Evolutionary conservation across 2,888 invertebrate genomes (phyloP), one percentile per base, ranked within the genome.

Genomic region (Falcaria lacertinaria): DNA sequence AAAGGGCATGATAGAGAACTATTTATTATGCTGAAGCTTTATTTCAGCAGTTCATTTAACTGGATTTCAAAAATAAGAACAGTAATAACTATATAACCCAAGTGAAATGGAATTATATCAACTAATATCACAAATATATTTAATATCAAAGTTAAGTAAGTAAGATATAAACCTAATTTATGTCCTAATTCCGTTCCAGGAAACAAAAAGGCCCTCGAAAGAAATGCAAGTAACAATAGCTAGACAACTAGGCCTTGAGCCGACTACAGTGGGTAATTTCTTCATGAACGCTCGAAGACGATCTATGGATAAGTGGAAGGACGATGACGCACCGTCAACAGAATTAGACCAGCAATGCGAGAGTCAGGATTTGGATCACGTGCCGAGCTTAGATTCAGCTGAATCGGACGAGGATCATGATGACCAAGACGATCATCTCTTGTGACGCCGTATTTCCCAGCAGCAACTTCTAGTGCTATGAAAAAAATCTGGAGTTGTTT

Each of bases 161-260:
- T 17, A 22, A 39, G 11, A 34, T 35, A 15, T 15, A 34, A 13
- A 33, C 32, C 38, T 41, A 33, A 32, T 19, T 34, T 36, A 22
- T 16, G 33, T 8, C 16, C 17, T 40, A 40, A 40, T 2, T 33
- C 2, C 17, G 37, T 89, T 90, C 11, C 90, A 97, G 97, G 99
- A 99, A 92, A 99, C 99, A 50, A 99, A 99, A 87, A 92, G 99
- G 87, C 99, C 99, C 64, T 98, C 98, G 60, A 99, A 99, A 90
- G 99, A 99, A 90, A 99, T 99, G 98, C 99, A 99, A 91, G 98
- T 98, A 70, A 98, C 98, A 69, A 99, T 99, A 90, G 98, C 98
- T 19, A 92, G 98, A 60, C 98, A 99, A 80, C 90, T 99, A 66
- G 98, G 98, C 51, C 91, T 99, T 58, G 98, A 98, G 79, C 98